Evolutionary conservation across 2,888 invertebrate species (phyloP).

Genomic region (Agrypnus murinus): DNA sequence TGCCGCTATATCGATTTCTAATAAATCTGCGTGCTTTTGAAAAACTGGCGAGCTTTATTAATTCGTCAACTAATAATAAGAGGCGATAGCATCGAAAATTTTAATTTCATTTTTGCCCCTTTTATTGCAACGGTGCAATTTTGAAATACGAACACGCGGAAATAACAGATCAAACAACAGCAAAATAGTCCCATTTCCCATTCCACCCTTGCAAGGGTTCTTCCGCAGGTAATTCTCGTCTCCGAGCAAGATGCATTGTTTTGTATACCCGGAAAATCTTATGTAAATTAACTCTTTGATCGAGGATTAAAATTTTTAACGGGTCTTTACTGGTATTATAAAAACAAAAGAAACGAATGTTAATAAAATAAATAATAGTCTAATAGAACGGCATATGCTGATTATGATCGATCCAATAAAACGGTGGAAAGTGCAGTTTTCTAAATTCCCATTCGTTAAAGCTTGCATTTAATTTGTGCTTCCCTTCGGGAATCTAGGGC

Average conservation of each 20-base stretch:
- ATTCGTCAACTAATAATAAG: constrained; percentile 24
- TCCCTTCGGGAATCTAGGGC: constrained; percentile 56
- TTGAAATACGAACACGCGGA: constrained; percentile 34
- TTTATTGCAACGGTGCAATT: constrained; percentile 19
- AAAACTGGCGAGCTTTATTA: constrained; percentile 19
- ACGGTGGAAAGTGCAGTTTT: constrained; percentile 3
- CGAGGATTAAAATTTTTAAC: constrained; percentile 18
- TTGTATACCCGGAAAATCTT: constrained; percentile 27
- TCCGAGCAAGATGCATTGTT: constrained; percentile 31
- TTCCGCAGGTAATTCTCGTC: constrained; percentile 34
- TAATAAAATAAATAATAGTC: constrained; percentile 41
- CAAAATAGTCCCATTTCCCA: constrained; percentile 32
- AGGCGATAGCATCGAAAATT: constrained; percentile 8
- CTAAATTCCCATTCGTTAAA: constrained; percentile 48
- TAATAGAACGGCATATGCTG: constrained; percentile 29
- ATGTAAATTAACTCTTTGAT: constrained; percentile 36
- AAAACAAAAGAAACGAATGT: not conserved
- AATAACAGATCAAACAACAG: constrained; percentile 45
- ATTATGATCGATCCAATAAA: constrained; percentile 10
- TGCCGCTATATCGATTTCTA: constrained; percentile 19
- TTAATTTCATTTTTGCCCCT: not conserved
- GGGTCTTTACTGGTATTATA: not conserved
- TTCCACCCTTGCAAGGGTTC: constrained; percentile 28
- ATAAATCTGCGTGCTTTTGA: constrained; percentile 21
- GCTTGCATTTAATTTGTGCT: constrained; percentile 60